Conservation (phyloP, 2,797 vertebrate genomes). For the Oreochromis grahami region DNA sequence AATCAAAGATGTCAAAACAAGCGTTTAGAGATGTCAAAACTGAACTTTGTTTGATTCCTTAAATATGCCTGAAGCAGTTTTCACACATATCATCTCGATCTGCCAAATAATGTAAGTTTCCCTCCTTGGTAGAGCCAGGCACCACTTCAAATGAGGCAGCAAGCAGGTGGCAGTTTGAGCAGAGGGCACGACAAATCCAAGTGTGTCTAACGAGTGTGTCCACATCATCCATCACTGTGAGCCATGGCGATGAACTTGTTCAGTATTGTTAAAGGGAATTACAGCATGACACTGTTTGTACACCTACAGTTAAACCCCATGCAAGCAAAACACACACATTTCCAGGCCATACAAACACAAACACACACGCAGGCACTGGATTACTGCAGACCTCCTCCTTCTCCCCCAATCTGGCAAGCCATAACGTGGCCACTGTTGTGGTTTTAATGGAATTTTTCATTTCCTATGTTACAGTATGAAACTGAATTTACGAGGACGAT, state of each 20-base stretch:
- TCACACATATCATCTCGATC: not conserved
- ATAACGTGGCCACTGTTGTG: not conserved
- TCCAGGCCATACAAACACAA: not conserved
- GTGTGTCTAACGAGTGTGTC: slow-evolving; percentile 4
- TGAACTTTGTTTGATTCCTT: not conserved
- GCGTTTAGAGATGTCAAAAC: not conserved
- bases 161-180: slow-evolving; percentile 6
- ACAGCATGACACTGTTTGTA: slow-evolving; percentile 52
- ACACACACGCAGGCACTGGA: not conserved
- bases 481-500: not conserved
- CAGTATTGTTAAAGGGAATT: slow-evolving; percentile 47
- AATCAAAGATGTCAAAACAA: not conserved
- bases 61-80: not conserved
- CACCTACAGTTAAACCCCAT: slow-evolving; percentile 45
- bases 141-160: not conserved
- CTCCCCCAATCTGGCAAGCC: not conserved
- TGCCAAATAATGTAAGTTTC: not conserved
- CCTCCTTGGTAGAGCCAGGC: not conserved
- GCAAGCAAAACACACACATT: slow-evolving; percentile 21
- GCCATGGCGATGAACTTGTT: slow-evolving; percentile 44
- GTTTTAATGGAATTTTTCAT: slow-evolving; percentile 10
- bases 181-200: slow-evolving; percentile 8
- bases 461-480: slow-evolving; percentile 18
- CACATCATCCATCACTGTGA: slow-evolving; percentile 38
- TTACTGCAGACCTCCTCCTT: not conserved